Evolutionary conservation across 2,797 vertebrate genomes (phyloP), one percentile per base, ranked within the genome.

Genomic region (Xyrichtys novacula): DNA sequence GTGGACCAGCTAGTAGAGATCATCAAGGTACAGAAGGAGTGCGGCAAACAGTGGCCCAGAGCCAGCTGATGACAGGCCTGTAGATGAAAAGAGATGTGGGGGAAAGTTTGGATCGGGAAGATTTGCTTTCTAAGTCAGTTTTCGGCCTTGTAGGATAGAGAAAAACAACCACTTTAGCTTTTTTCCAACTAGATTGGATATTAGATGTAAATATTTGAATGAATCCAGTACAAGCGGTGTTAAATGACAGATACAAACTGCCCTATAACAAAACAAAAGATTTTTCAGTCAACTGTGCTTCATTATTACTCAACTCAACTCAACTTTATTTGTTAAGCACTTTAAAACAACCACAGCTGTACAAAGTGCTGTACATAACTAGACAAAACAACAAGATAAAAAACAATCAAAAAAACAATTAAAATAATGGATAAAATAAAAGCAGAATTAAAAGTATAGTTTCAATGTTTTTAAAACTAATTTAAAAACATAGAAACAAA

Each of bases 1-100:
- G 96, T 98, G 65, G 96, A 98, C 94, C 96, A 98, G 92, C 92
- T 98, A 77, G 96, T 97, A 89, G 96, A 98, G 90, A 97, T 97
- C 85, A 98, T 98, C 83, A 98, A 98, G 96, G 96, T 97, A 85
- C 48, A 57, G 65, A 39, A 28, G 29, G 32, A 20, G n/a, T 20
- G 22, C 46, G 49, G 20, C 22, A 43, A 20, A 62, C 15, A 15
- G 47, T 62, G 43, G 22, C 61, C 4, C n/a, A 42, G 39, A 46
- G 20, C 49, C 22, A 67, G 36, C 7, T 42, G 17, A 47, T 50
- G 15, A 43, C 31, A 55, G 22, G 43, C 25, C 1, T 7, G 7
- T 5, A 20, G 32, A 58, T 52, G 34, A 69, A 64, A 46, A 38
- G 12, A 53, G 50, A 28, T 3, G 2, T 20, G 15, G 6, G 39